Percentiles rank a stretch among this genome's conserved stretches.
These are phyloP conservation scores for Glyptemys insculpta DNA, from an alignment of 2,797 vertebrate species.

Conservation along the genomic window DNA sequence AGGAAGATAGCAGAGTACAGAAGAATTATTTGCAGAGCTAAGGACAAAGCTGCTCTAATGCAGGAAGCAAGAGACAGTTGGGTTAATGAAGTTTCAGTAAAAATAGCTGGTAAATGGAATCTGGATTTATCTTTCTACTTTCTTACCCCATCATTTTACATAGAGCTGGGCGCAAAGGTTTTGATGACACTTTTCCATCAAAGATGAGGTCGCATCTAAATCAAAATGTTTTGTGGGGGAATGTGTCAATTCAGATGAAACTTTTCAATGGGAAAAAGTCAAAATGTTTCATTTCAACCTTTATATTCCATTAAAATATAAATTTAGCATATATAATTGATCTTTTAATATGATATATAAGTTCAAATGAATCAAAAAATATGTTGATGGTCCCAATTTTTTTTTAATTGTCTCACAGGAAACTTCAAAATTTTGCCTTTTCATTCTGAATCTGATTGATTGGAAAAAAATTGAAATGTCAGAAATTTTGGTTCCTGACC, in stretches of 20 bases:
- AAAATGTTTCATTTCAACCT: background rate
- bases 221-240: background rate
- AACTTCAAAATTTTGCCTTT: background rate
- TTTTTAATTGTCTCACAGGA: background rate
- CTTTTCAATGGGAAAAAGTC: background rate
- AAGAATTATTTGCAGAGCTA: background rate
- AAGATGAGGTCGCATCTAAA: background rate
- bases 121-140: background rate
- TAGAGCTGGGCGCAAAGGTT: background rate
- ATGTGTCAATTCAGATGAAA: background rate
- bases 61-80: background rate
- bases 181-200: background rate
- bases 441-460: background rate
- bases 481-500: background rate
- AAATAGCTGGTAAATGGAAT: background rate
- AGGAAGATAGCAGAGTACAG: background rate
- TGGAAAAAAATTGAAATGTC: background rate
- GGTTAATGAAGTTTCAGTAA: background rate
- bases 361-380: background rate
- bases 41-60: background rate
- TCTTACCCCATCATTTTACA: background rate
- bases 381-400: background rate
- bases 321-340: background rate
- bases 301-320: background rate
- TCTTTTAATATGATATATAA: background rate